Conservation (phyloP, 1,140 invertebrate species). For the Hydropsyche tenuis region DNA sequence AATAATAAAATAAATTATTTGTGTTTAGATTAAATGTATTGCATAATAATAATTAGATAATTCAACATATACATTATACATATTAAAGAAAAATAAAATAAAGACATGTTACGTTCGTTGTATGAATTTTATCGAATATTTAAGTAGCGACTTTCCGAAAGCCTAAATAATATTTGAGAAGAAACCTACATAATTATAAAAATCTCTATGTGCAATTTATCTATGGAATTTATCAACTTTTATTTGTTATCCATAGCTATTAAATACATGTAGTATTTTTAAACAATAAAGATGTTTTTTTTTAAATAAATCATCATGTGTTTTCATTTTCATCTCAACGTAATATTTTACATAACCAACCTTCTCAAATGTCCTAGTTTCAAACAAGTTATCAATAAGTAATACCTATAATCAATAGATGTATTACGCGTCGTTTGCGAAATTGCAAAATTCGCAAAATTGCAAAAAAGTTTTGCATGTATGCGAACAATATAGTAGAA, state of each 20-base stretch:
- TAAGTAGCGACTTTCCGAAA: constrained; percentile 13
- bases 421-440: too few species aligned
- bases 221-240: constrained; percentile 22
- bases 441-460: too few species aligned
- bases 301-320: neutral
- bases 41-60: constrained; percentile 26
- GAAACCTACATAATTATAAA: constrained; percentile 4
- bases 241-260: constrained; percentile 10
- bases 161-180: constrained; percentile 1
- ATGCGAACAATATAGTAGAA: too few species aligned
- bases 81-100: constrained; percentile 5
- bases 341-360: too few species aligned
- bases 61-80: constrained; percentile 21
- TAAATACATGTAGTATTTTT: constrained; percentile 18
- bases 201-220: constrained; percentile 28
- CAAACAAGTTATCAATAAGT: too few species aligned
- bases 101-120: constrained; percentile 16
- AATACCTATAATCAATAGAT: too few species aligned
- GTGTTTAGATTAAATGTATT: constrained; percentile 25
- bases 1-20: constrained; percentile 23
- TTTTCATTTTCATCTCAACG: too few species aligned
- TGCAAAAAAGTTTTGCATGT: too few species aligned
- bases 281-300: constrained; percentile 22
- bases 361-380: too few species aligned
- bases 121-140: constrained; percentile 25